Conservation (phyloP, 2,113 vertebrate genomes). For the Abramis brama region DNA sequence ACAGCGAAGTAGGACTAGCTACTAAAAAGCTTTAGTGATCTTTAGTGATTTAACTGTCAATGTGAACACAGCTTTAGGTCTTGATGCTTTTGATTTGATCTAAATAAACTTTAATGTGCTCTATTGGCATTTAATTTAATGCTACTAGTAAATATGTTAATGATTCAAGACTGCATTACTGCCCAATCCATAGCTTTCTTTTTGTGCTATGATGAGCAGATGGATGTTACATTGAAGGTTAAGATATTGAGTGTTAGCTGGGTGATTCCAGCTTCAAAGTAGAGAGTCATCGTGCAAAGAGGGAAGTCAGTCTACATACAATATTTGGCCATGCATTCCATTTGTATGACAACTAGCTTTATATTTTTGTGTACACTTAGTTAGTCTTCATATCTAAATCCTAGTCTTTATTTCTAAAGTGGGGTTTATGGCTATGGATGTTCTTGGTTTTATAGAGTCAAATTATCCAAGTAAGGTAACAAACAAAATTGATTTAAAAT, state of each 20-base stretch:
- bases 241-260: not conserved
- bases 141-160: not conserved
- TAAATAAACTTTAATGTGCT: not conserved
- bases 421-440: not conserved
- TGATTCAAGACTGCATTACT: not conserved
- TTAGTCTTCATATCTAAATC: not conserved
- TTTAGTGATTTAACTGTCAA: not conserved
- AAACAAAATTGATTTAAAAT: not conserved
- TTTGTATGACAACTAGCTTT: too few relatives aligned
- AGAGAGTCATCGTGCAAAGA: not conserved
- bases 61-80: not conserved
- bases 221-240: not conserved
- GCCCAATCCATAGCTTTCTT: not conserved
- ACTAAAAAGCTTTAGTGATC: not conserved
- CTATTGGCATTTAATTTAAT: not conserved
- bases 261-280: slow-evolving; percentile 1
- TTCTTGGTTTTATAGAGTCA: not conserved
- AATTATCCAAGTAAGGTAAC: too few relatives aligned
- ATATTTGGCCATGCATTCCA: too few relatives aligned
- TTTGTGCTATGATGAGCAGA: not conserved
- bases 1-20: not conserved
- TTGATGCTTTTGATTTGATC: not conserved
- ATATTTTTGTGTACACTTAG: too few relatives aligned
- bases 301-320: not conserved
- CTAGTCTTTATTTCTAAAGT: not conserved